Base-by-base conservation (phyloP, 2,888 invertebrate species). In the Tupiocoris notatus region DNA sequence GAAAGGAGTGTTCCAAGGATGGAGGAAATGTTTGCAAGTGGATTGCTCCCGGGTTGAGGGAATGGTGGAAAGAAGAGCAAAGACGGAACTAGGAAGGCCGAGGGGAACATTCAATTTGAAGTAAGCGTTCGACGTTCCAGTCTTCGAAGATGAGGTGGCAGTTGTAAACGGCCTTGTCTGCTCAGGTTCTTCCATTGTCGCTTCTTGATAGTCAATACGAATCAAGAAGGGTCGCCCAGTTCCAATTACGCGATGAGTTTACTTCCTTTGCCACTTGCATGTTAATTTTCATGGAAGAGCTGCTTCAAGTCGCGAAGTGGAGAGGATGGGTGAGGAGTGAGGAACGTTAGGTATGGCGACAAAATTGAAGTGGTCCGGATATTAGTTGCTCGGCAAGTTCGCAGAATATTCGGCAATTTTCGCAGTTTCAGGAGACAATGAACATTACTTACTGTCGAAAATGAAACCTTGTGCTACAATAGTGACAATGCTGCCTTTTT, bases 21-120 rank as follows among this genome's bases (percentile, higher is more conserved):
- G 39, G 62, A 39, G 39, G 62, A 73, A 73, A 62, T 73, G 73
- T 73, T 63, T 62, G 62, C 73, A 73, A 73, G 73, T 73, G 39
- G 62, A 73, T 73, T 73, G 73, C 62, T 73, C 62, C 62, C 39
- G 39, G 39, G 12, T 12, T 39, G 39, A 39, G 12, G 39, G 6
- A 39, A 39, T 39, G 39, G 12, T 12, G 12, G 39, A 39, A 39
- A 39, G 39, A 7, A 39, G 12, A 3, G 12, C 6, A 39, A 39
- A 39, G 39, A 7, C 3, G 39, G 39, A 7, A 12, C 62, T 25
- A 7, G 39, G 23, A 17, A 17, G 18, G 21, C 18, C 20, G 25
- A 20, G 54, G 21, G 25, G 73, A 62, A 54, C 73, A 62, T 73
- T 73, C 73, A 73, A 73, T 73, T 73, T 63, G 73, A 73, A 9